Evolutionary conservation across 2,888 invertebrate genomes (phyloP), one percentile per base, ranked within the genome.

Genomic region (Hedya salicella): DNA sequence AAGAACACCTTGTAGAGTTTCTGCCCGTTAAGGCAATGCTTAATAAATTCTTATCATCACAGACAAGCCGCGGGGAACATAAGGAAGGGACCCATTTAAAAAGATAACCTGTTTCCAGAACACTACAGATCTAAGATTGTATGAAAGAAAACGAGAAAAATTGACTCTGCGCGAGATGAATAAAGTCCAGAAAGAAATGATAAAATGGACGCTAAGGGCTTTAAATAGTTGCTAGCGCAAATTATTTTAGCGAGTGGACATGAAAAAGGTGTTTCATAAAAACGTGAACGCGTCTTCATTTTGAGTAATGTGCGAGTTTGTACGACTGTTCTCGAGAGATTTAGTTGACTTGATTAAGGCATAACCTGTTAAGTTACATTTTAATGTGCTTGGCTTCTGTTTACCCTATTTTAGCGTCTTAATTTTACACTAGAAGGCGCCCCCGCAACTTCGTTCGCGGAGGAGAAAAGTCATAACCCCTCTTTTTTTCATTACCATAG

Each of bases 21-120:
- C 21, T 17, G 42, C 60, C 66, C 40, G 60, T 19, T 61, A 66
- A 48, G 66, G 66, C 11, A 42, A 53, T 21, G 40, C 40, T 54
- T 66, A 42, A 61, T 61, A 54, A 64, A 61, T 54, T 61, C 66
- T 61, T 54, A 61, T 66, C 53, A 32, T 52, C 65, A 52, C 32
- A 49, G 21, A 59, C 16, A 17, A n/a, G 61, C 66, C 65, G 65
- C 52, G 16, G 52, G 39, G 25, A 8, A 46, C 44, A 64, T 59
- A 44, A 64, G 64, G 64, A 59, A 64, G 39, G 32, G 19, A 59
- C 25, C 44, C 17, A 50, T 48, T 44, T 53, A 46, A 53, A 62
- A 62, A 44, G 30, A 16, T n/a, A 36, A 64, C 57, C 52, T 13
- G 59, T 52, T 65, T 25, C 16, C 11, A 61, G 17, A 30, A 21